Base-by-base conservation (phyloP, 2,113 vertebrate species). In the Panthera tigris region DNA sequence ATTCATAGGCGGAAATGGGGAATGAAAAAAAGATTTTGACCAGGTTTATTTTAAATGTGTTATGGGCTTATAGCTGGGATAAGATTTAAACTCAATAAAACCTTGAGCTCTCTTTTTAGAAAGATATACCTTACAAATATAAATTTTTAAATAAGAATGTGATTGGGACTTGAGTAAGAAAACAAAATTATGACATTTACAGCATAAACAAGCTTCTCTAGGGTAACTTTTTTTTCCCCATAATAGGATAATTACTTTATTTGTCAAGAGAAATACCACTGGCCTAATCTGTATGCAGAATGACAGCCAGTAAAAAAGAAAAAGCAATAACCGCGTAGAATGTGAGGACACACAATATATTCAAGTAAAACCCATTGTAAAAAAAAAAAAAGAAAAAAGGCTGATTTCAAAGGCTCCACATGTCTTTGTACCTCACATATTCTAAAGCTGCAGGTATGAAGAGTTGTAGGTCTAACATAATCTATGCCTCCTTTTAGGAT, bases 261-360 rank as follows among this genome's bases (percentile, higher is more conserved):
- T 95, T 95, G 87, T 92, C 74, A 83, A 97, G 91, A 41, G 69
- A 95, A 92, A 96, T 74, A 87, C 39, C 31, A 90, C 4, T 93
- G 76, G 87, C 50, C 88, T 55, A 91, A 92, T 81, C 25, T 71
- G 55, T 45, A n/a, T 48, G 45, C 25, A 45, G 39, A 69, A 78
- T 25, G 36, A 21, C 61, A 93, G 66, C 41, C 69, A 73, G 18
- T 80, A 68, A 95, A 96, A 92, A 83, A 89, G 36, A n/a, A n/a
- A 89, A 95, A 96, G 78, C 29, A 89, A 89, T 41, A 95, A 78
- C 25, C 41, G 89, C 45, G n/a, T 41, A 89, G 74, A 94, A 63
- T 55, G 48, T 94, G 18, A 95, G 86, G 55, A 91, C 9, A 85
- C 29, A 8, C 16, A 79, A 18, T 0, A 8, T 65, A 68, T 84